Conservation (phyloP, 2,797 vertebrate genomes). For the Poecilia velifera region DNA sequence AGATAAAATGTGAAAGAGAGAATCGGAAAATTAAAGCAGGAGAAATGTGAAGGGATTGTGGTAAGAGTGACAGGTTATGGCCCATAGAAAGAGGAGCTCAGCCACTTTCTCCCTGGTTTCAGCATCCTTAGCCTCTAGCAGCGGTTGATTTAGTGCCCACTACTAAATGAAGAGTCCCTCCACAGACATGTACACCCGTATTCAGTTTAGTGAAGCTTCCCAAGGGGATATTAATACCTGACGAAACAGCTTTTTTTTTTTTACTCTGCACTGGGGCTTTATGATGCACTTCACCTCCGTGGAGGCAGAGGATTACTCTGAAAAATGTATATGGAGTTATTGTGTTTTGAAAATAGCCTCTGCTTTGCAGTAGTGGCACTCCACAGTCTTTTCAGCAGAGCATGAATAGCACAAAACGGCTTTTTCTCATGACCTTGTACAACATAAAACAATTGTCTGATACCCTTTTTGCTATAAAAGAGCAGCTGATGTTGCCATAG, state of each 20-base stretch:
- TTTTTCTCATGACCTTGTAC: constrained; percentile 11
- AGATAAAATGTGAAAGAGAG: constrained; percentile 18
- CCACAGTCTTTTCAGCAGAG: constrained; percentile 22
- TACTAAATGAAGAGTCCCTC: constrained; percentile 53
- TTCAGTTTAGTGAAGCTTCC: constrained; percentile 49
- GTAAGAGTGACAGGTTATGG: constrained; percentile 35
- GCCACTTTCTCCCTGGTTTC: constrained; percentile 35
- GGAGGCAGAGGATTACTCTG: constrained; percentile 29
- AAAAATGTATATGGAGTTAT: constrained; percentile 13
- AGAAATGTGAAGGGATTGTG: constrained; percentile 19
- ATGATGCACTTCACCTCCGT: constrained; percentile 30
- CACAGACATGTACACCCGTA: constrained; percentile 28
- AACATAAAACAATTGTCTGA: constrained; percentile 1
- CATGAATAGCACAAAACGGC: constrained; percentile 26
- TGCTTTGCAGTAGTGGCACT: constrained; percentile 22
- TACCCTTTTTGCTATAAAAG: constrained; percentile 1
- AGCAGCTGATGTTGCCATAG: constrained; percentile 29
- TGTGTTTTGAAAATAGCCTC: constrained; percentile 24
- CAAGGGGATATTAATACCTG: constrained; percentile 56
- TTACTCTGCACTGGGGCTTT: constrained; percentile 43
- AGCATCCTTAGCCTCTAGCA: constrained; percentile 40
- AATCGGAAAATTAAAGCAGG: constrained; percentile 15
- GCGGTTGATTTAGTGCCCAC: constrained; percentile 60
- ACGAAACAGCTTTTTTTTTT: constrained; percentile 35
- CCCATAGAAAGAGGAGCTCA: constrained; percentile 11